These are phyloP conservation scores for Brachionus angularis DNA, from an alignment of 1,140 invertebrate genomes.

Conservation along the genomic window DNA sequence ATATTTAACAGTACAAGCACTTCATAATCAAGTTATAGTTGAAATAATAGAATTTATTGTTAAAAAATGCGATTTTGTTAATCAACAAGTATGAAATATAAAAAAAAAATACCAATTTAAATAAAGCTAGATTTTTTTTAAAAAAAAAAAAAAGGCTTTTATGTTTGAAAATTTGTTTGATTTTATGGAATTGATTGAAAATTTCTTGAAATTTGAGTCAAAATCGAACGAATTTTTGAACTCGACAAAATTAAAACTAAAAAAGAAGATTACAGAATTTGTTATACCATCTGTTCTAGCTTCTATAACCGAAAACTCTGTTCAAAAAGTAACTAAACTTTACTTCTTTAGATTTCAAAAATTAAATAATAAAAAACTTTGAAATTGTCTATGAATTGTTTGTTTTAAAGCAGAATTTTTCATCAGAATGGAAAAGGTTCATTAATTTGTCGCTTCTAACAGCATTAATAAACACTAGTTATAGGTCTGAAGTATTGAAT, in stretches of 20 bases:
- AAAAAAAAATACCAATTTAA: background rate
- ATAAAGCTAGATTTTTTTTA: background rate
- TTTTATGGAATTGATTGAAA: conserved; percentile 27
- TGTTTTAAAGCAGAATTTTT: too few species aligned
- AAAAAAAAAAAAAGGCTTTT: conserved; percentile 16
- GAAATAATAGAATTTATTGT: conserved; percentile 18
- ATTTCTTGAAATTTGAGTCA: background rate
- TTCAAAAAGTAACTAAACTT: too few species aligned
- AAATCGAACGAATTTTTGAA: background rate
- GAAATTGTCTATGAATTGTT: too few species aligned
- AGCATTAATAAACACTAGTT: too few species aligned
- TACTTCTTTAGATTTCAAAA: too few species aligned
- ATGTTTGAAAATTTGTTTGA: conserved; percentile 21
- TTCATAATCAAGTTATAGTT: background rate
- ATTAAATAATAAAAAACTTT: too few species aligned
- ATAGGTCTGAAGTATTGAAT: too few species aligned
- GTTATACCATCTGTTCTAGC: too few species aligned
- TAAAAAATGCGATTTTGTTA: conserved; percentile 14
- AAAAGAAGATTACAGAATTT: background rate
- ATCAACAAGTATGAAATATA: background rate
- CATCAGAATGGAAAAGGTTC: too few species aligned
- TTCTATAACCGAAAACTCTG: too few species aligned
- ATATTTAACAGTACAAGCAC: background rate
- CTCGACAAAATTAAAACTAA: background rate
- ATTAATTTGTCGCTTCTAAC: too few species aligned